phyloP scores from a whole-genome alignment of 1,140 invertebrate species.

The Aphidius ervi region DNA sequence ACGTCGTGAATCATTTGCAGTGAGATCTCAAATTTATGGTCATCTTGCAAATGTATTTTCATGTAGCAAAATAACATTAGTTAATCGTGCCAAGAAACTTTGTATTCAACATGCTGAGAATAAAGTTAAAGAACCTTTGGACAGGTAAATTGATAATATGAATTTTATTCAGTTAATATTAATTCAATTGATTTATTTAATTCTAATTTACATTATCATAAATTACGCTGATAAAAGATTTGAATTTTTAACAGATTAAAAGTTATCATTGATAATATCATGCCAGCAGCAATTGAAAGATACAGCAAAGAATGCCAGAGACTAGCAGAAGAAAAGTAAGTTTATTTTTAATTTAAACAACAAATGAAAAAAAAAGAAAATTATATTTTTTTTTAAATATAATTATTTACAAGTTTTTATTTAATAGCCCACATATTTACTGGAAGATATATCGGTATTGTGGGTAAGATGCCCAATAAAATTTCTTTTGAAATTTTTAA shows the following conservation, averaged over 20 bases:
- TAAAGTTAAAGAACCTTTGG: slow-evolving; percentile 54
- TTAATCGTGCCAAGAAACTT: slow-evolving; percentile 65
- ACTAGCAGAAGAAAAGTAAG: slow-evolving; percentile 57
- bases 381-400: slow-evolving; percentile 29
- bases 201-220: neutral
- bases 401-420: slow-evolving; percentile 44
- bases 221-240: slow-evolving; percentile 22
- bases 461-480: slow-evolving; percentile 49
- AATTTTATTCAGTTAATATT: neutral
- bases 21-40: slow-evolving; percentile 57
- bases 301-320: slow-evolving; percentile 59
- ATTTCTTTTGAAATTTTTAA: slow-evolving; percentile 29
- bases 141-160: slow-evolving; percentile 37
- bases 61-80: slow-evolving; percentile 65
- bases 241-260: slow-evolving; percentile 50
- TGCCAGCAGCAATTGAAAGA: slow-evolving; percentile 58
- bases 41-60: slow-evolving; percentile 63
- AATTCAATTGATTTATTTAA: neutral
- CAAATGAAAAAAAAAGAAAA: neutral
- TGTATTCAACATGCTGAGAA: slow-evolving; percentile 58
- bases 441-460: slow-evolving; percentile 50
- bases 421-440: slow-evolving; percentile 49
- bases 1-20: slow-evolving; percentile 42
- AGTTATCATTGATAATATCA: slow-evolving; percentile 54
- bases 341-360: slow-evolving; percentile 18